Evolutionary conservation across 2,888 invertebrate genomes (phyloP).

Genomic region (Myopa testacea): DNA sequence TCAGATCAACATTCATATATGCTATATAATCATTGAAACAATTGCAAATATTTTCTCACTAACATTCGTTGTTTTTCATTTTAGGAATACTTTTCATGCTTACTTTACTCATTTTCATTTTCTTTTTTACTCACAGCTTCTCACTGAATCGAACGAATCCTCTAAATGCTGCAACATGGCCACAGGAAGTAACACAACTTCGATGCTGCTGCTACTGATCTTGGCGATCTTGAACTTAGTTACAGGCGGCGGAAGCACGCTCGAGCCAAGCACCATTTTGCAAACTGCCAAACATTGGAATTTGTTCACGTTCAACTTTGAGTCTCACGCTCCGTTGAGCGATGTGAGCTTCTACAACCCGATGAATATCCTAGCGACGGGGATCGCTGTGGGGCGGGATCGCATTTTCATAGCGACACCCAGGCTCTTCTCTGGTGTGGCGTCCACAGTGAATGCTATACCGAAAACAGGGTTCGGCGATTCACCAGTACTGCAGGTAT

Average conservation of each 20-base stretch:
- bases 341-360: slow-evolving; percentile 71
- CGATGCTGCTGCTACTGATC: slow-evolving; percentile 39
- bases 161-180: slow-evolving; percentile 16
- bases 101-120: slow-evolving; percentile 11
- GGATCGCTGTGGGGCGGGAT: slow-evolving; percentile 79
- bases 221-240: slow-evolving; percentile 47
- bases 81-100: neutral
- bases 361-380: slow-evolving; percentile 82
- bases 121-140: neutral
- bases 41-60: neutral
- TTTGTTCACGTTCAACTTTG: slow-evolving; percentile 76
- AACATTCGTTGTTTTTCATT: neutral
- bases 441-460: slow-evolving; percentile 80
- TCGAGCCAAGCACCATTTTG: slow-evolving; percentile 54
- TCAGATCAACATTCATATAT: no score
- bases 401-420: slow-evolving; percentile 82
- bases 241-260: slow-evolving; percentile 8
- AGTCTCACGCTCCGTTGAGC: slow-evolving; percentile 72
- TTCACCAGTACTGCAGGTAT: slow-evolving; percentile 77
- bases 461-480: slow-evolving; percentile 76
- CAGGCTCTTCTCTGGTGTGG: slow-evolving; percentile 79
- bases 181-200: neutral
- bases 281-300: slow-evolving; percentile 80
- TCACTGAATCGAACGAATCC: neutral
- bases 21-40: no score